Conservation (phyloP, 2,888 invertebrate genomes). For the Epinotia ramella region DNA sequence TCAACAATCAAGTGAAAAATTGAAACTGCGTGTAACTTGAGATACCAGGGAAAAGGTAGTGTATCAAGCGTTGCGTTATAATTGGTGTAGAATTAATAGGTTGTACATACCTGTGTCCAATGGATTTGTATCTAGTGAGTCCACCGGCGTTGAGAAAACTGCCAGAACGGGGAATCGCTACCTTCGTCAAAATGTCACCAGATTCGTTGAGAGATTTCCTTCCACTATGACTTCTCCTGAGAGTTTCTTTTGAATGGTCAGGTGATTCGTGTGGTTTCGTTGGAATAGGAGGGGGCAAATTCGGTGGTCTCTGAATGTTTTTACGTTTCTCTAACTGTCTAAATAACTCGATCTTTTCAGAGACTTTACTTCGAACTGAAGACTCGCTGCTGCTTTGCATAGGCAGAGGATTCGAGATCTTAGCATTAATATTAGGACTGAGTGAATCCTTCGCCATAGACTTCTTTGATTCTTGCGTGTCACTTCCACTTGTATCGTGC, state of each 20-base stretch:
- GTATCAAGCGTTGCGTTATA: slow-evolving; percentile 57
- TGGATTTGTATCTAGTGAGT: slow-evolving; percentile 90
- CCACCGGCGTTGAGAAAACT: slow-evolving; percentile 94
- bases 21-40: slow-evolving; percentile 50
- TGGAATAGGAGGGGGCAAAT: slow-evolving; percentile 79
- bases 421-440: slow-evolving; percentile 55
- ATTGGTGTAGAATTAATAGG: slow-evolving; percentile 24
- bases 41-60: slow-evolving; percentile 67
- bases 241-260: slow-evolving; percentile 69
- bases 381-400: slow-evolving; percentile 72
- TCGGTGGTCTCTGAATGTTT: slow-evolving; percentile 79
- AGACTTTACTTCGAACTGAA: slow-evolving; percentile 80
- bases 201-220: slow-evolving; percentile 83
- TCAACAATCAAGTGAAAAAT: slow-evolving; percentile 62
- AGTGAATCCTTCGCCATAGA: slow-evolving; percentile 64
- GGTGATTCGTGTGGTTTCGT: slow-evolving; percentile 67
- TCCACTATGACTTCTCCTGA: slow-evolving; percentile 79
- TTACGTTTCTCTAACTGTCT: slow-evolving; percentile 79
- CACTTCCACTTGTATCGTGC: slow-evolving; percentile 77
- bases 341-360: slow-evolving; percentile 81
- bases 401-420: slow-evolving; percentile 61
- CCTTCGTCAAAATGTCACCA: slow-evolving; percentile 93
- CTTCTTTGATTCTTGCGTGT: slow-evolving; percentile 83
- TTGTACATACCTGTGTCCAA: slow-evolving; percentile 86
- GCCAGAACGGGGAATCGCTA: slow-evolving; percentile 93